These are phyloP conservation scores for Troides helena DNA, from an alignment of 2,888 invertebrate genomes.

Conservation along the genomic window DNA sequence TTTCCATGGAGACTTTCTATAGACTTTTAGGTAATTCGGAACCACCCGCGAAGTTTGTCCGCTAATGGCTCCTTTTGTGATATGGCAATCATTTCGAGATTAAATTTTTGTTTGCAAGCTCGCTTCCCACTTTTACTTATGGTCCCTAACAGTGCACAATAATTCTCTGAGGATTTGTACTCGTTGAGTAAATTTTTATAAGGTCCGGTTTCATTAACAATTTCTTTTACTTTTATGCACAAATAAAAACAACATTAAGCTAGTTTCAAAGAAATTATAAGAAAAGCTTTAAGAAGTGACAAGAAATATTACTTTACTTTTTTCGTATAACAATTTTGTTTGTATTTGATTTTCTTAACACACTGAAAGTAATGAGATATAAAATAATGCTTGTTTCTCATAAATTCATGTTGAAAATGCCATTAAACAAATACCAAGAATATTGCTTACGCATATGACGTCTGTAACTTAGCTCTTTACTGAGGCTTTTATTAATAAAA, in stretches of 20 bases:
- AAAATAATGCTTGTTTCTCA: background rate
- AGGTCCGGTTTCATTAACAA: background rate
- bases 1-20: slow-evolving; percentile 73
- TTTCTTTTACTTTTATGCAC: background rate
- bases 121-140: slow-evolving; percentile 53
- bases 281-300: background rate
- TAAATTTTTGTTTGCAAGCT: slow-evolving; percentile 61
- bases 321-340: background rate
- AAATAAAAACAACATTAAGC: background rate
- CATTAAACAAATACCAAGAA: slow-evolving; percentile 36
- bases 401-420: background rate
- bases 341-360: background rate
- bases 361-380: background rate
- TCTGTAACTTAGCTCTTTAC: slow-evolving; percentile 46
- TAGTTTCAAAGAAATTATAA: background rate
- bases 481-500: slow-evolving; percentile 68
- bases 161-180: slow-evolving; percentile 48
- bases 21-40: slow-evolving; percentile 39
- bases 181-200: background rate
- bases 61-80: slow-evolving; percentile 71
- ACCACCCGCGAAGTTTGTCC: slow-evolving; percentile 63
- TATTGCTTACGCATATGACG: slow-evolving; percentile 56
- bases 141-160: slow-evolving; percentile 43
- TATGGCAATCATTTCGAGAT: slow-evolving; percentile 58
- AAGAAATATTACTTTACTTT: background rate